A percentile compares a stretch with the other conserved stretches of the same genome.
phyloP scores from a whole-genome alignment of 2,113 vertebrate species.

The Salvator merianae region DNA sequence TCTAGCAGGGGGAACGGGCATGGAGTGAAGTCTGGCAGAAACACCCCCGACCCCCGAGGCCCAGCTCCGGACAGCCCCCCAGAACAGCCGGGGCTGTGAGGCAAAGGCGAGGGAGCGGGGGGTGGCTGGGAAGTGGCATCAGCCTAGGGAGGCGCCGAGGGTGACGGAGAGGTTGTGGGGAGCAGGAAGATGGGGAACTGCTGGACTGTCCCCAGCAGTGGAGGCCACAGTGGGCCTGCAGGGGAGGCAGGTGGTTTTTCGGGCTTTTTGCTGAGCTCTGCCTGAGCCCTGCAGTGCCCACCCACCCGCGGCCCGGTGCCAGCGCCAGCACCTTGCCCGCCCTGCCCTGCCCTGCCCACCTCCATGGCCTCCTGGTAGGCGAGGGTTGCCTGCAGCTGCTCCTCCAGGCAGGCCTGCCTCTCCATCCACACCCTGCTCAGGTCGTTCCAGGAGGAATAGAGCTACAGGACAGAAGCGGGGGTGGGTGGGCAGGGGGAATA shows the following conservation, averaged over 20 bases:
- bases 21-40: neutral
- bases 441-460: slow-evolving; percentile 85
- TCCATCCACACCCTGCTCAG: slow-evolving; percentile 83
- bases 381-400: slow-evolving; percentile 78
- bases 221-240: too few relatives aligned
- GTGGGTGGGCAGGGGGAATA: neutral
- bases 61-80: neutral
- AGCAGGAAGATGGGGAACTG: too few relatives aligned
- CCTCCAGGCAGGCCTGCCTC: slow-evolving; percentile 79
- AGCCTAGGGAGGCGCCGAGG: too few relatives aligned
- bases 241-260: neutral
- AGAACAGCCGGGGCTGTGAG: neutral
- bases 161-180: too few relatives aligned
- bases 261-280: neutral
- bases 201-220: too few relatives aligned
- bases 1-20: slow-evolving; percentile 50
- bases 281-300: neutral
- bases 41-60: too few relatives aligned
- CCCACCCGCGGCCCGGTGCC: too few relatives aligned
- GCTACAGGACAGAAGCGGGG: slow-evolving; percentile 60
- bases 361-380: slow-evolving; percentile 83
- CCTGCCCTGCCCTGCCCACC: slow-evolving; percentile 64
- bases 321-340: too few relatives aligned
- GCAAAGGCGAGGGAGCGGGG: neutral
- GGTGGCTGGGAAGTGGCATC: too few relatives aligned